Base-by-base conservation (phyloP, 2,888 invertebrate genomes). In the Gastracanthus pulcherrimus region DNA sequence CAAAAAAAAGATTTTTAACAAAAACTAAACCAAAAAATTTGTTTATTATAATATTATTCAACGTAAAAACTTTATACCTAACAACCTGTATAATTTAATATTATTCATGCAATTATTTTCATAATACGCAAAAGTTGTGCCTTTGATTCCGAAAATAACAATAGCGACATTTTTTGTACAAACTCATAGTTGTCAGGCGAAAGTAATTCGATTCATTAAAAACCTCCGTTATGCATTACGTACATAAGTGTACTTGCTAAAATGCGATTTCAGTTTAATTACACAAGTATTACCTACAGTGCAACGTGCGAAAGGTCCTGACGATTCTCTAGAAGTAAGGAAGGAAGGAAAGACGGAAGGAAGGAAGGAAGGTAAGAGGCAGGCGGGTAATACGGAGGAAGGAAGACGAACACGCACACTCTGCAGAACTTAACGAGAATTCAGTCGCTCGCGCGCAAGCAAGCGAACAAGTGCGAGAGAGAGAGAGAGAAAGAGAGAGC, bases 371-470 rank as follows among this genome's bases (percentile, higher is more conserved):
- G 19, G 38, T 16, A 31, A 31, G n/a, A 36, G 2, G 64, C 6
- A 19, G 7, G 64, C 11, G 11, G n/a, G n/a, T n/a, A n/a, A n/a
- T n/a, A n/a, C 31, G 3, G 74, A 2, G 31, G 36, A 45, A 76
- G 69, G 67, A 80, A 82, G 71, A 72, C 60, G 75, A 76, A 75
- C 58, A 58, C 51, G 69, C 34, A 19, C 62, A 69, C 55, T 66
- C 60, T 31, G 67, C 60, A 70, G 48, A 75, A 79, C 75, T 82
- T 81, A 83, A 83, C 78, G 79, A 81, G 75, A 81, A 81, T 81
- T 79, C 72, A 77, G 81, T 76, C 58, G 58, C 31, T 34, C 69
- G 26, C 26, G 29, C n/a, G 38, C n/a, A n/a, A n/a, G n/a, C n/a
- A n/a, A n/a, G n/a, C n/a, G n/a, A n/a, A n/a, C n/a, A n/a, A n/a